Base-by-base conservation (phyloP, 2,888 invertebrate species). In the Arctia plantaginis region DNA sequence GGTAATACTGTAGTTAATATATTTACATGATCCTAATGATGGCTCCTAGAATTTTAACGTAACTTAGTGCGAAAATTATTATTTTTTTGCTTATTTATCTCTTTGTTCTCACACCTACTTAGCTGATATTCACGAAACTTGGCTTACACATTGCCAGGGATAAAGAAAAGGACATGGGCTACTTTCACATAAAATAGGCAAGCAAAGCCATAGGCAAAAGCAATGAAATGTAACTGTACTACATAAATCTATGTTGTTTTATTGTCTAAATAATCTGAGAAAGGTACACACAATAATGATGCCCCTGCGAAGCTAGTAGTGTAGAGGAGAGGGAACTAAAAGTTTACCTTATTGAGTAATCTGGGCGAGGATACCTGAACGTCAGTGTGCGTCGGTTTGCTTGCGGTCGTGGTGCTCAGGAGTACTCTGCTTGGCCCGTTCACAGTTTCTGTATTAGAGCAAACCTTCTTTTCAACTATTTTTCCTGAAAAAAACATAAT, bases 381-480 rank as follows among this genome's bases (percentile, higher is more conserved):
- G 90, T 95, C 95, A 84, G 94, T 86, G 92, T 92, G 95, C 82
- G 94, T 79, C 69, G 94, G 92, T 87, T 94, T 93, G 86, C 85
- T 84, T 68, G 89, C 81, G 73, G 91, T 79, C 39, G 92, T 86
- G 75, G 93, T 88, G 85, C 90, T 92, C 69, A 95, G 90, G 30
- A 95, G 90, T 68, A 94, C 94, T 78, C 94, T 85, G 85, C 92
- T 92, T 18, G 96, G 95, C 13, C 95, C 95, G 79, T 95, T 96
- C 84, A 89, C 93, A 62, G 88, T 91, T 86, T 95, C 93, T 65
- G 93, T 91, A 77, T 91, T 94, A 85, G 96, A 91, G 90, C 96
- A 96, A 90, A 96, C 97, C 90, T 96, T 97, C 91, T 96, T 96
- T 86, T 97, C 97, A 77, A 97, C 96, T 85, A 97, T 96, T 96